Base-by-base conservation (phyloP, 2,113 vertebrate genomes). In the Sorex araneus region DNA sequence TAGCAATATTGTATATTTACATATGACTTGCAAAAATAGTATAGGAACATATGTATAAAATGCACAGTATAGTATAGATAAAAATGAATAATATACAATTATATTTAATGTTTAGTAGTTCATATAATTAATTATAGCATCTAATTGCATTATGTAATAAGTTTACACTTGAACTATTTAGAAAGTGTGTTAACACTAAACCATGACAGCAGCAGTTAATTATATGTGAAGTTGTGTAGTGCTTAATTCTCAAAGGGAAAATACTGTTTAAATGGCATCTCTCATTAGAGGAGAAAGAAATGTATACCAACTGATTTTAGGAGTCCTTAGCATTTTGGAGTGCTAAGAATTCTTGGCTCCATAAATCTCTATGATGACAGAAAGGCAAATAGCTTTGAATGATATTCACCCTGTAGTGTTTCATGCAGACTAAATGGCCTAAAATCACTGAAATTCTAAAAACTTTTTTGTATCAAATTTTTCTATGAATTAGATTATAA, bases 191-290 rank as follows among this genome's bases (percentile, higher is more conserved):
- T 89, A 74, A 36, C 50, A 63, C 30, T 76, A 76, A 82, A 45
- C 27, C 54, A 64, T 25, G 18, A 64, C 10, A 11, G 34, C 19
- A 89, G 27, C 69, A 34, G 25, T 34, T 57, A 13, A 77, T 63
- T 70, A 69, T 36, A 66, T 30, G 13, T 88, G 70, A 87, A 74
- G 50, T 85, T 32, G 57, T n/a, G 11, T 19, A 27, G 64, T 75
- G 23, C 32, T 79, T 89, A 94, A 89, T 73, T 90, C 54, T 84
- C 60, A 75, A 66, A 50, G n/a, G 3, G 34, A 92, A 96, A 92
- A 94, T 70, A 12, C 3, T 43, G 18, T 36, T 86, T 40, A 94
- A 94, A 70, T 84, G 25, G 12, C 6, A 71, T 28, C 36, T 69
- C 90, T 92, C 12, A 45, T 43, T 80, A 84, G 76, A 66, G 19